Base-by-base conservation (phyloP, 1,140 invertebrate genomes). In the Heterodera carotae region DNA sequence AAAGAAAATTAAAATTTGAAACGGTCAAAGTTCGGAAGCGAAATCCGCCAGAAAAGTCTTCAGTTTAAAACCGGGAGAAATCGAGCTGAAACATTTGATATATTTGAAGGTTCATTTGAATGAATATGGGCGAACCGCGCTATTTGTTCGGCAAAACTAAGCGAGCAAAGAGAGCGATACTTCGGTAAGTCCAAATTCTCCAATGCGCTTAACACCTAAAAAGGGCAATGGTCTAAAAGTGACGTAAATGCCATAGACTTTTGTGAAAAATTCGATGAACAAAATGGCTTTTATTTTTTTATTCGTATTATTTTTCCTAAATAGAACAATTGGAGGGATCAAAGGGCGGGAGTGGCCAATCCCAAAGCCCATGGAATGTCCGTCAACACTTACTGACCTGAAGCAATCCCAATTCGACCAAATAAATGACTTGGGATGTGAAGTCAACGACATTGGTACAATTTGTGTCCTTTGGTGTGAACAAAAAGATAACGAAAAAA, bases 181-280 rank as follows among this genome's bases (percentile, higher is more conserved):
- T 69, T 78, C 0, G 77, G 77, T 62, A 68, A 33, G 34, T 78
- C 75, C 15, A 78, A 53, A 77, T 77, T 76, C 56, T 78, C 77
- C 8, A 62, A 2, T 10, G 77, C 75, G 59, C 62, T 69, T 10
- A 77, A 43, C 22, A 69, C 15, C 59, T 76, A 31, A 34, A 76
- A 43, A 75, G 73, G 43, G 22, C 75, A 60, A 33, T 25, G n/a
- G 10, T 56, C 48, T 6, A 75, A 27, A 25, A 4, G 39, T n/a
- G 33, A 43, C 7, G 1, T 43, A 7, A 43, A 43, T 43, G 39
- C 15, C 12, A n/a, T 10, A 34, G n/a, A 73, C 39, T 79, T 75
- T 39, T 78, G 36, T 69, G 39, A 43, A 43, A 43, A 6, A 48
- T 66, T 29, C n/a, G 2, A 62, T 0, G 22, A 39, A 39, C 7